A percentile compares a stretch with the other conserved stretches of the same genome.
These are phyloP conservation scores for Osmerus mordax DNA, from an alignment of 2,113 vertebrate species.

Conservation along the genomic window DNA sequence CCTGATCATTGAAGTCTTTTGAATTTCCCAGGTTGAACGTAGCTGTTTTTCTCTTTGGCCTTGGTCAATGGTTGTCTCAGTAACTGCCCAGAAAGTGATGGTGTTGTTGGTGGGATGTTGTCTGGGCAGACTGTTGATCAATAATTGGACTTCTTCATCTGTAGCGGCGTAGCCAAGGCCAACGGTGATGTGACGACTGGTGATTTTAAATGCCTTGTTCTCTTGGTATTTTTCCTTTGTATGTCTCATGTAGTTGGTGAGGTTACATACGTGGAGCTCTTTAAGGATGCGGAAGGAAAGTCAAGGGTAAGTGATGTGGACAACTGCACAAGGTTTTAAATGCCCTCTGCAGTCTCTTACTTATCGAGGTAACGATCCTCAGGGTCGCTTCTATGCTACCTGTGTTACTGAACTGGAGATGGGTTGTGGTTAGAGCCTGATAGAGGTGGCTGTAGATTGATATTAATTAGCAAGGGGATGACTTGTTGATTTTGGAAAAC, in stretches of 20 bases:
- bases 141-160: conserved; percentile 92
- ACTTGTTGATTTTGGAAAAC: conserved; percentile 73
- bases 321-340: conserved; percentile 96
- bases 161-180: conserved; percentile 88
- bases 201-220: conserved; percentile 98
- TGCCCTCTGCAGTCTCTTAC: conserved; percentile 92
- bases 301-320: conserved; percentile 99
- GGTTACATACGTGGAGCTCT: conserved; percentile 99
- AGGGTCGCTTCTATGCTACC: conserved; percentile 82
- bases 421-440: conserved; percentile 79
- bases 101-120: conserved; percentile 91
- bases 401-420: conserved; percentile 70
- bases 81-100: conserved; percentile 89
- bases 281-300: conserved; percentile 99
- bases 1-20: conserved; percentile 79
- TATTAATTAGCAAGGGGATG: conserved; percentile 73
- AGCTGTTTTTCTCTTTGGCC: conserved; percentile 73
- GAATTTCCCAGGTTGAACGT: conserved; percentile 58
- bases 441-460: conserved; percentile 76
- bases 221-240: conserved; percentile 99
- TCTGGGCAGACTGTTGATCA: conserved; percentile 91
- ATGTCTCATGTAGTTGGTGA: conserved; percentile 99
- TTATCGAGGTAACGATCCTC: conserved; percentile 87
- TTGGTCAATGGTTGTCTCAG: conserved; percentile 89
- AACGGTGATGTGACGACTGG: conserved; percentile 92